Base-by-base conservation (phyloP, 2,888 invertebrate species). In the Amorpha juglandis region DNA sequence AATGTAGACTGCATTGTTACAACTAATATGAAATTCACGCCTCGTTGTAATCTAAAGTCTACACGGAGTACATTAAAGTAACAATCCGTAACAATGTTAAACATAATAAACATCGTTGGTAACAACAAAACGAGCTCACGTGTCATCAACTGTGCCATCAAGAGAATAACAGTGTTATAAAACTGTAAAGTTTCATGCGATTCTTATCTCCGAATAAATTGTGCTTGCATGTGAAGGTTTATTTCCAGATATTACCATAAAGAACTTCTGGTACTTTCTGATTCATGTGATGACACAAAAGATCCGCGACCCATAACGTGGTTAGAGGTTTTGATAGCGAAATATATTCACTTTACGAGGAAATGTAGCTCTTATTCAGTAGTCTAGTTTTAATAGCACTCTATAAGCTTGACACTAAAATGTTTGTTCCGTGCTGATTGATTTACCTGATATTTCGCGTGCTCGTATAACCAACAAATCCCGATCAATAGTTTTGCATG, bases 151-250 rank as follows among this genome's bases (percentile, higher is more conserved):
- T 19, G 58, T 38, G 58, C 58, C 58, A 58, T 58, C 58, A 58
- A 58, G 38, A 12, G 42, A 58, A 58, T 58, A 58, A 58, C 58
- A 58, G 38, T 42, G 58, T 58, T 58, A 58, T 58, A 58, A 58
- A 58, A 58, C 58, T 58, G 42, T 58, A 58, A 55, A 55, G 42
- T 58, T 58, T 38, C 58, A 58, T 58, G 58, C 58, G 38, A 58
- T 58, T 58, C 58, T 58, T 58, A 58, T 58, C 58, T 58, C 38
- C 1, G 38, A 42, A 38, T 58, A 58, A 19, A 58, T 58, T 58
- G 58, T 58, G 58, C 38, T 42, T 58, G 58, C 58, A 42, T 58
- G 58, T 42, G 58, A 58, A 42, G 42, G 58, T 58, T 58, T 58
- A 58, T 58, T 58, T 12, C 42, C 42, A 42, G 38, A 58, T 58